Evolutionary conservation across 2,797 vertebrate genomes (phyloP).

Genomic region (Pangasius mekongensis): DNA sequence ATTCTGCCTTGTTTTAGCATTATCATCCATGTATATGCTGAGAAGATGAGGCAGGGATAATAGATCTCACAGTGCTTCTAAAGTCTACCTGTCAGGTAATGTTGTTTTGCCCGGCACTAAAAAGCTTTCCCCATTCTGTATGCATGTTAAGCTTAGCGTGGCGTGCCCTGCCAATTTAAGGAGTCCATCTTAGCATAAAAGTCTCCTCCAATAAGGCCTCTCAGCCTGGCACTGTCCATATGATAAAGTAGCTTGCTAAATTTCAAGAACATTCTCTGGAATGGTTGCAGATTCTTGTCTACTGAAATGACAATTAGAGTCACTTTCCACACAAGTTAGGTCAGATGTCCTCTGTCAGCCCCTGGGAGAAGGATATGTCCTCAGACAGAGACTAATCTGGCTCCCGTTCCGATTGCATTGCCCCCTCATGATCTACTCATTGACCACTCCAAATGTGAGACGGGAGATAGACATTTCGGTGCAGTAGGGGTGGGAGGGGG

Average conservation of each 20-base stretch:
- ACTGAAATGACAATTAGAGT: slow-evolving; percentile 85
- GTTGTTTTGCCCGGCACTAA: slow-evolving; percentile 72
- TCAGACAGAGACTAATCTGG: slow-evolving; percentile 81
- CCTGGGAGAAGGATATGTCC: slow-evolving; percentile 70
- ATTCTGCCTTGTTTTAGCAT: slow-evolving; percentile 66
- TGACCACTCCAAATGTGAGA: slow-evolving; percentile 71
- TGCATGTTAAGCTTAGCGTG: slow-evolving; percentile 77
- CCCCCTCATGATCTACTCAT: slow-evolving; percentile 74
- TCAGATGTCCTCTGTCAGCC: slow-evolving; percentile 80
- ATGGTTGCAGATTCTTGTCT: slow-evolving; percentile 81
- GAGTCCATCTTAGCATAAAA: slow-evolving; percentile 81
- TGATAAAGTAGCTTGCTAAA: slow-evolving; percentile 83
- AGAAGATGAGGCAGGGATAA: slow-evolving; percentile 70
- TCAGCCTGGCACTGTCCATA: slow-evolving; percentile 75
- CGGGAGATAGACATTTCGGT: slow-evolving; percentile 56
- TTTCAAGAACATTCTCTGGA: slow-evolving; percentile 75
- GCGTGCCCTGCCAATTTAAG: slow-evolving; percentile 80
- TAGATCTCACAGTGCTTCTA: slow-evolving; percentile 71
- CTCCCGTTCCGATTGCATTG: slow-evolving; percentile 75
- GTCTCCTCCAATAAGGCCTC: slow-evolving; percentile 76
- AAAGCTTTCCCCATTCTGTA: slow-evolving; percentile 74
- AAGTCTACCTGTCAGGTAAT: slow-evolving; percentile 76
- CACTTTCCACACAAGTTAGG: slow-evolving; percentile 82
- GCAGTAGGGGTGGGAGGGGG: slow-evolving; percentile 47
- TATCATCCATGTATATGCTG: slow-evolving; percentile 66